These are phyloP conservation scores for Xanthorhoe spadicearia DNA, from an alignment of 2,888 invertebrate species.

Conservation along the genomic window DNA sequence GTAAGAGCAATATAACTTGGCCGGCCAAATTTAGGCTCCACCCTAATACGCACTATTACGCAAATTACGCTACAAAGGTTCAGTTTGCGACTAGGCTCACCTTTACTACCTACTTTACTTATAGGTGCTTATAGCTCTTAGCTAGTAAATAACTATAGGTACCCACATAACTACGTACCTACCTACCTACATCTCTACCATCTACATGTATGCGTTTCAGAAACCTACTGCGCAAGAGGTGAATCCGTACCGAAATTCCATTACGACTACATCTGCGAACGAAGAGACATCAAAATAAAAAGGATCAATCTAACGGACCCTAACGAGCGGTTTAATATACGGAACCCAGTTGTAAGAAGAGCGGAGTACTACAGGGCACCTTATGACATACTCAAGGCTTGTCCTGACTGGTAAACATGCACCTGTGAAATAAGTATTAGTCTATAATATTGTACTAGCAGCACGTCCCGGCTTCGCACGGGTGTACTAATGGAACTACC, in stretches of 20 bases:
- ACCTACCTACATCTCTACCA: too few relatives aligned
- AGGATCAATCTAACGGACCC: conserved; percentile 74
- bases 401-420: conserved; percentile 73
- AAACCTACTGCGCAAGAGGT: conserved; percentile 72
- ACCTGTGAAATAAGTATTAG: too few relatives aligned
- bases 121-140: too few relatives aligned
- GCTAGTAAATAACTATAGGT: too few relatives aligned
- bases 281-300: conserved; percentile 74
- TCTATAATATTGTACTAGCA: too few relatives aligned
- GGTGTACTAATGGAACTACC: too few relatives aligned
- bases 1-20: too few relatives aligned
- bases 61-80: too few relatives aligned
- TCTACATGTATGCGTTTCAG: conserved; percentile 47
- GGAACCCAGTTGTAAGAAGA: conserved; percentile 72
- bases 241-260: conserved; percentile 75
- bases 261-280: conserved; percentile 79
- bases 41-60: too few relatives aligned
- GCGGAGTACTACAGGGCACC: conserved; percentile 79
- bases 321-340: conserved; percentile 75
- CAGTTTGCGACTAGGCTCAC: neutral
- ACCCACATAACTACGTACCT: neutral
- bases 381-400: conserved; percentile 76
- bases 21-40: too few relatives aligned
- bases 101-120: neutral
- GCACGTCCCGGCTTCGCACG: too few relatives aligned